Conservation (phyloP, 2,797 vertebrate genomes). For the Parauchenoglanis punctatus region DNA sequence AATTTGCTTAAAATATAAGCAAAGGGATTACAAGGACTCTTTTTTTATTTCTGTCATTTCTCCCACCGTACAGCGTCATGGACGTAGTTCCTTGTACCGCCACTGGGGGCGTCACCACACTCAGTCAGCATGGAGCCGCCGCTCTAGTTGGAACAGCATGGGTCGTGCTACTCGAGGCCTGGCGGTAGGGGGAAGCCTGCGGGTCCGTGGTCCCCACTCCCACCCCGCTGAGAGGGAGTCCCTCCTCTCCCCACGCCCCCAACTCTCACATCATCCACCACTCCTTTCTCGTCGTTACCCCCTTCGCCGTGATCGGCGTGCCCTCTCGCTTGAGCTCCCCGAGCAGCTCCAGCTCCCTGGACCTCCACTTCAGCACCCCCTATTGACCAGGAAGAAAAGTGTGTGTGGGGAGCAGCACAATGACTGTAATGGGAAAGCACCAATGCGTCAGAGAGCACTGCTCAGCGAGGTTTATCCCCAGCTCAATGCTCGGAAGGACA, state of each 20-base stretch:
- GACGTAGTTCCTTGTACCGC: slow-evolving; percentile 83
- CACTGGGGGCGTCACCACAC: slow-evolving; percentile 84
- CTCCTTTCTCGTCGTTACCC: slow-evolving; percentile 66
- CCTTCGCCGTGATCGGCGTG: slow-evolving; percentile 77
- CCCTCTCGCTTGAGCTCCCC: slow-evolving; percentile 87
- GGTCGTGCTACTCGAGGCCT: slow-evolving; percentile 77
- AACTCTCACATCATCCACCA: slow-evolving; percentile 59
- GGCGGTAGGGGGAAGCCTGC: slow-evolving; percentile 73
- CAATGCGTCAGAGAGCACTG: slow-evolving; percentile 67
- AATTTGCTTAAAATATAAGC: neutral
- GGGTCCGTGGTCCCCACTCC: slow-evolving; percentile 71
- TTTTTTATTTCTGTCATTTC: neutral
- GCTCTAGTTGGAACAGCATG: slow-evolving; percentile 93
- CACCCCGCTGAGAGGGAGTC: slow-evolving; percentile 86
- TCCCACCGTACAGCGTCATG: slow-evolving; percentile 64
- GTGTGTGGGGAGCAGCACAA: slow-evolving; percentile 71
- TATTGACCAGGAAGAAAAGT: slow-evolving; percentile 70
- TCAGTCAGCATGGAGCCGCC: slow-evolving; percentile 83
- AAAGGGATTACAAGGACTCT: neutral
- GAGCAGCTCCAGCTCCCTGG: slow-evolving; percentile 73
- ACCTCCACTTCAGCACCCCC: slow-evolving; percentile 56
- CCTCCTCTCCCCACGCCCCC: slow-evolving; percentile 76
- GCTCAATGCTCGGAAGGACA: slow-evolving; percentile 84
- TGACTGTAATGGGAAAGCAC: slow-evolving; percentile 89
- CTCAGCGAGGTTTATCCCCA: slow-evolving; percentile 89